phyloP scores from a whole-genome alignment of 2,888 invertebrate genomes.

The Caenorhabditis virilis region DNA sequence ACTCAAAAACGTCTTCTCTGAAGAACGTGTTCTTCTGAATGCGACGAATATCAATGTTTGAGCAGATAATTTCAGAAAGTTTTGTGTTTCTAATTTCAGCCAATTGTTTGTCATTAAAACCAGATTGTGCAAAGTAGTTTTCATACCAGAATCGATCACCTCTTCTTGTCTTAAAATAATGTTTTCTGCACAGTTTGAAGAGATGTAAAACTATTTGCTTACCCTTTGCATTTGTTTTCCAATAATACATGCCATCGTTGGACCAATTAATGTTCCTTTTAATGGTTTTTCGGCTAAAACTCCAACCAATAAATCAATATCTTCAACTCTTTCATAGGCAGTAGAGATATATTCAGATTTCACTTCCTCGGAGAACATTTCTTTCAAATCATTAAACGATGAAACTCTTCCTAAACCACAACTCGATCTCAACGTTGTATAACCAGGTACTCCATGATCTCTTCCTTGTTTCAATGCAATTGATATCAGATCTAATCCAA shows the following conservation, averaged over 20 bases:
- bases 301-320: constrained; percentile 67
- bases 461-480: constrained; percentile 66
- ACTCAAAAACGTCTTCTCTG: constrained; percentile 59
- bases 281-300: constrained; percentile 67
- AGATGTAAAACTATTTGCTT: neutral
- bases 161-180: constrained; percentile 40
- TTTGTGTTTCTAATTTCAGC: constrained; percentile 53
- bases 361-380: constrained; percentile 51
- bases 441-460: constrained; percentile 67
- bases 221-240: constrained; percentile 68
- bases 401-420: constrained; percentile 64
- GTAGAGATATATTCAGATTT: constrained; percentile 47
- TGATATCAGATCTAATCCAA: constrained; percentile 65
- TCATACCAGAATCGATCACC: constrained; percentile 70
- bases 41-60: constrained; percentile 55
- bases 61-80: constrained; percentile 52
- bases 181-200: neutral
- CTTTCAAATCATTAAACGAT: constrained; percentile 53
- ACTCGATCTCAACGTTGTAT: constrained; percentile 57
- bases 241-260: constrained; percentile 67
- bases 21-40: constrained; percentile 57
- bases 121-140: constrained; percentile 65
- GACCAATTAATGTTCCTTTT: constrained; percentile 64
- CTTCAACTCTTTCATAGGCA: constrained; percentile 58
- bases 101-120: constrained; percentile 56